Base-by-base conservation (phyloP, 1,140 invertebrate genomes). In the Drosophila repleta region DNA sequence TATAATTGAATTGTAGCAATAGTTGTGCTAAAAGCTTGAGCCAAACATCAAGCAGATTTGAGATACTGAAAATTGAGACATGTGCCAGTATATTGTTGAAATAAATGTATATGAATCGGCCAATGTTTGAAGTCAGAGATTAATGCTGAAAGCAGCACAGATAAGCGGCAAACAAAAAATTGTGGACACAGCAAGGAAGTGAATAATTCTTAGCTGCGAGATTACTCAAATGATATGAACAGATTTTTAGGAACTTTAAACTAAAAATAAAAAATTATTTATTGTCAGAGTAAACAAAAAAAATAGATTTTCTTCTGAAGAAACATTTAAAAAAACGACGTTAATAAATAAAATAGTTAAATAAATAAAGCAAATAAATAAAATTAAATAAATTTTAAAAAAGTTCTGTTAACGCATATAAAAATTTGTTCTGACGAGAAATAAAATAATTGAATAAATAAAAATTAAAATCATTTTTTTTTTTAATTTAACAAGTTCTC, bases 1-100 rank as follows among this genome's bases (percentile, higher is more conserved):
- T 76, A 75, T 82, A 82, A 82, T 82, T 82, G 79, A 82, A 82
- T 83, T 83, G 79, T 82, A 56, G 79, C 79, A 61, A 45, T 21
- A 64, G 32, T 55, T 77, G 49, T 66, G 74, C 68, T 83, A 53
- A 83, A 79, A 79, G 62, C 64, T 65, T 29, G 53, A 78, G 56
- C 60, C 74, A 71, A 60, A 61, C 63, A 68, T 76, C 58, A 63
- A 81, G 52, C 32, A 55, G 79, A 83, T 83, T 46, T 52, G 15
- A 83, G 75, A 70, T 51, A 79, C 43, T 51, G 73, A 74, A 73
- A 68, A 68, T 68, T 73, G 49, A 73, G 63, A 60, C 55, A 61
- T 58, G 61, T 64, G 21, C 15, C 29, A n/a, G 20, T 46, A 24
- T 53, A 20, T 46, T 43, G 39, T 43, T 43, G 39, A 43, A 13